phyloP scores from a whole-genome alignment of 1,140 invertebrate species.

The Stratiolaelaps scimitus region DNA sequence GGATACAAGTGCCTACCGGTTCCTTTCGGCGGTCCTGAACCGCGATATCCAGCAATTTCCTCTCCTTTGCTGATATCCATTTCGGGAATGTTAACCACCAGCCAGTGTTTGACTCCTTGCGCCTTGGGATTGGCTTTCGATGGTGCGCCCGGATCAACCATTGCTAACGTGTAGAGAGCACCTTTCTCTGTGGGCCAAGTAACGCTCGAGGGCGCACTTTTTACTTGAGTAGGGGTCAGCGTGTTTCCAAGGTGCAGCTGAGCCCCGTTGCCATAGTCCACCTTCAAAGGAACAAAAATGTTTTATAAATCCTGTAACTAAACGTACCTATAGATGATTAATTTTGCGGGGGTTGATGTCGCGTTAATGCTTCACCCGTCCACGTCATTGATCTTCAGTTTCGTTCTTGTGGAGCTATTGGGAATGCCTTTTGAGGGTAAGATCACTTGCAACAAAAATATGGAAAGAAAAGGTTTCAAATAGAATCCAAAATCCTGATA shows the following conservation, averaged over 20 bases:
- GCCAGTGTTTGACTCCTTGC: conserved; percentile 40
- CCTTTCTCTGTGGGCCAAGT: conserved; percentile 38
- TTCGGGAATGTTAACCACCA: conserved; percentile 41
- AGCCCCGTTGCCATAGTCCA: conserved; percentile 33
- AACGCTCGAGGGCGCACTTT: conserved; percentile 30
- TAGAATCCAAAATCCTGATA: too few relatives aligned
- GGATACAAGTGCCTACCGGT: too few relatives aligned
- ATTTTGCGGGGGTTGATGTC: too few relatives aligned
- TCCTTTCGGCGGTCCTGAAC: conserved; percentile 40
- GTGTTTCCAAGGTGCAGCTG: conserved; percentile 32
- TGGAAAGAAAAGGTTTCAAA: too few relatives aligned
- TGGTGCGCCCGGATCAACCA: conserved; percentile 49
- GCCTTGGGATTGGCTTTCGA: conserved; percentile 37
- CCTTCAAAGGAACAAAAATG: conserved; percentile 14
- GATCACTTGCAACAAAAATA: too few relatives aligned
- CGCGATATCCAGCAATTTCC: conserved; percentile 39
- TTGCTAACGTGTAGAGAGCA: conserved; percentile 55
- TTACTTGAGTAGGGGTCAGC: background rate
- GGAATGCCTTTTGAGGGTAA: too few relatives aligned
- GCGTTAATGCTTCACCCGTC: too few relatives aligned
- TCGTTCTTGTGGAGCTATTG: too few relatives aligned
- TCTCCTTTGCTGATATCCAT: conserved; percentile 38
- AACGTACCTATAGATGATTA: too few relatives aligned
- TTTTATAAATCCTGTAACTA: too few relatives aligned
- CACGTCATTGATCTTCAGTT: too few relatives aligned